phyloP scores from a whole-genome alignment of 2,797 vertebrate species.

The Babyrousa celebensis region DNA sequence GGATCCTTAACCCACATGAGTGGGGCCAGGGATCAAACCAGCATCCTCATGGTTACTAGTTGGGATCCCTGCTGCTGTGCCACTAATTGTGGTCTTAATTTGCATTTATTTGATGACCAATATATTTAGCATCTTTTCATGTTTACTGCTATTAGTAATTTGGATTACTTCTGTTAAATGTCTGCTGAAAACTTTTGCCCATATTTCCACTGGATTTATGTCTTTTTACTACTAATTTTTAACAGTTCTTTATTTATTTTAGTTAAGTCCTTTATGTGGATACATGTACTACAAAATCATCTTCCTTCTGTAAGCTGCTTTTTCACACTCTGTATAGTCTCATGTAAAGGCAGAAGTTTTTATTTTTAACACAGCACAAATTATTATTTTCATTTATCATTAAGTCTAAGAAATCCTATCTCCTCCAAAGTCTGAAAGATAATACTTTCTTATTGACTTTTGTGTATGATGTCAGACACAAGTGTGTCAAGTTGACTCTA shows the following conservation, averaged over 20 bases:
- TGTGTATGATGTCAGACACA: neutral
- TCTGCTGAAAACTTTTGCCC: neutral
- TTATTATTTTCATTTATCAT: constrained; percentile 2
- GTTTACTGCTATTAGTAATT: neutral
- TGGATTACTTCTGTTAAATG: neutral
- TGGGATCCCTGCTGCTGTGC: too few relatives aligned
- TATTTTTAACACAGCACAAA: neutral
- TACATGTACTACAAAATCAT: neutral
- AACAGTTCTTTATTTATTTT: neutral
- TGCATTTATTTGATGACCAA: neutral
- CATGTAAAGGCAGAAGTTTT: neutral
- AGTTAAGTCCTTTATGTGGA: neutral
- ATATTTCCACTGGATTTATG: neutral
- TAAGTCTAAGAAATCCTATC: neutral
- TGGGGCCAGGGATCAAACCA: too few relatives aligned
- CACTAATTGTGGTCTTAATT: neutral
- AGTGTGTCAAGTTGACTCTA: neutral
- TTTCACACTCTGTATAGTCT: neutral
- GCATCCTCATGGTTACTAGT: too few relatives aligned
- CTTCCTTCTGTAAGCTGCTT: neutral
- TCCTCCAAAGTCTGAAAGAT: neutral
- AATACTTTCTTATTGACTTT: neutral
- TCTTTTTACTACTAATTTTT: neutral
- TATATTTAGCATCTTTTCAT: neutral
- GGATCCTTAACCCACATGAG: too few relatives aligned